These are phyloP conservation scores for Synodontis membranacea DNA, from an alignment of 2,113 vertebrate genomes.

Conservation along the genomic window DNA sequence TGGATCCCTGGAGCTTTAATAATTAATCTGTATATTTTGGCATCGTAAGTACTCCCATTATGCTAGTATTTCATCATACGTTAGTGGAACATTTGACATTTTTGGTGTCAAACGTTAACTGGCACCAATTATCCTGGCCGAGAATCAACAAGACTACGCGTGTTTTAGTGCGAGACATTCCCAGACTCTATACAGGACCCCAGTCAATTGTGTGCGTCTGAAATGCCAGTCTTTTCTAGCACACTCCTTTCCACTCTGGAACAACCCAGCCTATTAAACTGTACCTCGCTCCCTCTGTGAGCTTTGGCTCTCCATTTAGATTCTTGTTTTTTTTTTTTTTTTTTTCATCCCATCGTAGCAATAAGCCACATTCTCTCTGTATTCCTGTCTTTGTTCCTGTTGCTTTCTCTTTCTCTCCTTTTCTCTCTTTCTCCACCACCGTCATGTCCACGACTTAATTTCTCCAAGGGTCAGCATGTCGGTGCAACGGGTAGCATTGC, in stretches of 20 bases:
- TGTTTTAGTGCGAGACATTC: neutral
- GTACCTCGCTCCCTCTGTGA: conserved; percentile 49
- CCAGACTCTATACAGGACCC: neutral
- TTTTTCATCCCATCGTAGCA: conserved; percentile 45
- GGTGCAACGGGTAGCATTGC: neutral
- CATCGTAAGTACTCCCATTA: neutral
- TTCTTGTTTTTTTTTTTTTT: conserved; percentile 52
- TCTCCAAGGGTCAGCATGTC: neutral
- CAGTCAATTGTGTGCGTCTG: conserved; percentile 8
- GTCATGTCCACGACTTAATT: neutral
- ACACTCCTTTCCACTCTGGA: conserved; percentile 49
- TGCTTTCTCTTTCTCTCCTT: neutral
- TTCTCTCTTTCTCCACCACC: neutral
- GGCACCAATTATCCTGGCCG: neutral
- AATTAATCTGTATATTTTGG: neutral
- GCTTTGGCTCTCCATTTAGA: conserved; percentile 50
- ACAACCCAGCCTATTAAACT: conserved; percentile 57
- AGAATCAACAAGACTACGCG: neutral
- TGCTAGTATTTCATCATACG: neutral
- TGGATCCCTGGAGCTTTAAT: neutral
- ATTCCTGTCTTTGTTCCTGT: neutral
- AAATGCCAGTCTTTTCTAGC: conserved; percentile 13
- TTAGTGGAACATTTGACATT: neutral
- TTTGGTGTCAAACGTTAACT: neutral
- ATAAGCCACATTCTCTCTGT: conserved; percentile 39